Evolutionary conservation across 1,140 invertebrate species (phyloP).

Genomic region (Saccostrea cuccullata): DNA sequence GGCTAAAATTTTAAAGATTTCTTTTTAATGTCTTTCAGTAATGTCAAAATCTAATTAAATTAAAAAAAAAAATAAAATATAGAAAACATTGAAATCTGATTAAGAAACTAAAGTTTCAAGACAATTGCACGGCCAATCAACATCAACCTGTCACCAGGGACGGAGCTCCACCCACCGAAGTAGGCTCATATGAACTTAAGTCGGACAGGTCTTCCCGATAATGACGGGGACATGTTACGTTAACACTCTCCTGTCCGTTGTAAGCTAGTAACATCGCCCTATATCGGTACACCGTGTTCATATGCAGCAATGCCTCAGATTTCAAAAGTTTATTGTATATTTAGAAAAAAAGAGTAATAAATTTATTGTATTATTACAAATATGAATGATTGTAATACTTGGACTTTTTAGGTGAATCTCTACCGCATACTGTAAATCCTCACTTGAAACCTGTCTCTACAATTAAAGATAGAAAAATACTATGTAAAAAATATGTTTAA

Average conservation of each 20-base stretch:
- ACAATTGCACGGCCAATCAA: neutral
- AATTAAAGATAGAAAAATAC: neutral
- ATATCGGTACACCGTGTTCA: slow-evolving; percentile 36
- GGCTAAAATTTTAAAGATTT: neutral
- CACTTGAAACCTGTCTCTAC: neutral
- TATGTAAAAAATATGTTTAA: neutral
- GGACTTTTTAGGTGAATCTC: neutral
- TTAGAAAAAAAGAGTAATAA: neutral
- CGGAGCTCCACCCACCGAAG: neutral
- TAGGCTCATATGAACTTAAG: slow-evolving; percentile 33
- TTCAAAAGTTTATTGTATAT: neutral
- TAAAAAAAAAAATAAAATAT: neutral
- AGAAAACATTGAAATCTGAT: neutral
- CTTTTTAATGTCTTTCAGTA: neutral
- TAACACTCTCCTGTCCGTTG: slow-evolving; percentile 39
- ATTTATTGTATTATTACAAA: no score
- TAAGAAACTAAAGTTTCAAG: neutral
- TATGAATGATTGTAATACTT: neutral
- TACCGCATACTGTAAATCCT: neutral
- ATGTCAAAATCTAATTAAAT: neutral
- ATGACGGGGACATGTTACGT: slow-evolving; percentile 26
- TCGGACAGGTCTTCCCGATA: slow-evolving; percentile 35
- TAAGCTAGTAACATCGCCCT: slow-evolving; percentile 39
- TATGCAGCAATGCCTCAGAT: slow-evolving; percentile 38
- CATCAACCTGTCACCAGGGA: neutral